Evolutionary conservation across 2,888 invertebrate genomes (phyloP).

Genomic region (Cheilosia soror): DNA sequence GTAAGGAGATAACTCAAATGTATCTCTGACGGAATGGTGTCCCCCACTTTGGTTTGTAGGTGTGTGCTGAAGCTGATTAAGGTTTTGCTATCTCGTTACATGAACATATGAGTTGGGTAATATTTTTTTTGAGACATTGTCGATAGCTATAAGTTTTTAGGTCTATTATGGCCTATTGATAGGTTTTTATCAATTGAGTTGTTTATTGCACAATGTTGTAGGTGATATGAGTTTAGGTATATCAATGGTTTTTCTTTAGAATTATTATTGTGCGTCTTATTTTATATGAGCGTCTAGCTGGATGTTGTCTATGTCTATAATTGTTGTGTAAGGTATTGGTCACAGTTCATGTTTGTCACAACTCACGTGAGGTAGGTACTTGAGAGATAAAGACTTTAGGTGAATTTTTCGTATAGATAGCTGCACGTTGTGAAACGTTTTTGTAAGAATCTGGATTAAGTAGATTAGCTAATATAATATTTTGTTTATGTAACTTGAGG

Average conservation of each 20-base stretch:
- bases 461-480: no score
- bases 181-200: background rate
- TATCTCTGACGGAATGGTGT: background rate
- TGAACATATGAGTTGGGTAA: background rate
- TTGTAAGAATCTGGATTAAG: no score
- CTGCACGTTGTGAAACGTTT: no score
- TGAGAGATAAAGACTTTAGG: background rate
- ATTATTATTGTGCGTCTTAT: background rate
- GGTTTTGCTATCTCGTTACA: background rate
- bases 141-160: background rate
- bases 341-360: background rate
- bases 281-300: background rate
- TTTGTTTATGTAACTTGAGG: no score
- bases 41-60: background rate
- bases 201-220: background rate
- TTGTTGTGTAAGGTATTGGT: slow-evolving; percentile 5
- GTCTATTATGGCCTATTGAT: background rate
- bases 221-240: background rate
- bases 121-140: background rate
- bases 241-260: background rate
- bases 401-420: no score
- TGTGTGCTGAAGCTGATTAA: background rate
- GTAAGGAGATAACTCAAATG: slow-evolving; percentile 7
- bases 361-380: background rate
- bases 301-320: background rate